A percentile compares a stretch with the other conserved stretches of the same genome.
Conservation (phyloP, 2,888 invertebrate genomes). For the Amphimallon solstitiale region DNA sequence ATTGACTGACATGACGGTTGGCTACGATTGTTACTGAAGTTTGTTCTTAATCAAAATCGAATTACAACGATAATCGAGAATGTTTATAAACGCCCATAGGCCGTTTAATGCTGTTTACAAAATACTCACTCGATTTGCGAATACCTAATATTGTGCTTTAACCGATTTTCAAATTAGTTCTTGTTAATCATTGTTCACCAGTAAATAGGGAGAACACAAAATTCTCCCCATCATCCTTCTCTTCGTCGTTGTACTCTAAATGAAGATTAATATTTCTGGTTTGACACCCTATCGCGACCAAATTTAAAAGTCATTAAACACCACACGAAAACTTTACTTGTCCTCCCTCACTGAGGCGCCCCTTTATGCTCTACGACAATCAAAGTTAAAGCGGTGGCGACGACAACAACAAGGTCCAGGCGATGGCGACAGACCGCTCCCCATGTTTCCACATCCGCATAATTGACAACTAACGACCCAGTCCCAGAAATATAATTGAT, state of each 20-base stretch:
- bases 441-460: neutral
- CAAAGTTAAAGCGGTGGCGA: slow-evolving; percentile 8
- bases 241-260: neutral
- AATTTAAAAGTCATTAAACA: slow-evolving; percentile 21
- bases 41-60: no score
- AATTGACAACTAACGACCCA: slow-evolving; percentile 25
- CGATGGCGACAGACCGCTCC: neutral
- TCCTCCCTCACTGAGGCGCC: neutral
- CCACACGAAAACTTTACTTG: neutral
- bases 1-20: no score
- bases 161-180: no score
- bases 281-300: neutral
- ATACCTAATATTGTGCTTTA: no score
- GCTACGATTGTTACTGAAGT: no score
- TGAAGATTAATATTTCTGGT: slow-evolving; percentile 7
- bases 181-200: no score
- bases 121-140: no score
- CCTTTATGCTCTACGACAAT: neutral
- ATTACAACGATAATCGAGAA: no score
- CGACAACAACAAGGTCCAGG: neutral
- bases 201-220: neutral
- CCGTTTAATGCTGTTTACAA: no score
- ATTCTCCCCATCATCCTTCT: neutral
- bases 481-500: slow-evolving; percentile 55
- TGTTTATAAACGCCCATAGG: no score